Percentiles rank a stretch among this genome's conserved stretches.
These are phyloP conservation scores for Eublepharis macularius DNA, from an alignment of 2,113 vertebrate species.

Conservation along the genomic window DNA sequence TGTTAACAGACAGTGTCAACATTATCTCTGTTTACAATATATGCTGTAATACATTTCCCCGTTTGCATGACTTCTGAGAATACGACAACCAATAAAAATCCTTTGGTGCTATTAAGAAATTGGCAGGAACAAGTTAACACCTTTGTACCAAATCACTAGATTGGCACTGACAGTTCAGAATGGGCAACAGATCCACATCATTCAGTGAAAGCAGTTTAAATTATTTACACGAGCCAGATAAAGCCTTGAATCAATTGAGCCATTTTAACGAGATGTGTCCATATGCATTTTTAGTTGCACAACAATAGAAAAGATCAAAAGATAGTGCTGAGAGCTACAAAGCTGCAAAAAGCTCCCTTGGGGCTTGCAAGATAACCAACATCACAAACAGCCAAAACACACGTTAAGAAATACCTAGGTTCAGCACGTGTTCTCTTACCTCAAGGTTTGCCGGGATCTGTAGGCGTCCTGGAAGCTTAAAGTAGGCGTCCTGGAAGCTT, in stretches of 20 bases:
- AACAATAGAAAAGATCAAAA: background rate
- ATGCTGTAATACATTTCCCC: conserved; percentile 1
- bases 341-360: no score
- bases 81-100: conserved; percentile 9
- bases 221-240: background rate
- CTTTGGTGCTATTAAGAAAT: background rate
- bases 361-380: background rate
- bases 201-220: background rate
- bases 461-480: no score
- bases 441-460: no score
- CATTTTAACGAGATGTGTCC: background rate
- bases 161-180: background rate
- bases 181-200: background rate
- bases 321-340: background rate
- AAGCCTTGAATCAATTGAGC: background rate
- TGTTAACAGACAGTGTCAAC: conserved; percentile 42
- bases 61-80: conserved; percentile 25
- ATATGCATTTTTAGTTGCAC: background rate
- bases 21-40: conserved; percentile 5
- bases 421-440: no score
- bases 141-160: background rate
- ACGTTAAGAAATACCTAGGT: no score
- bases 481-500: no score
- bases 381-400: no score
- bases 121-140: conserved; percentile 6